phyloP scores from a whole-genome alignment of 2,888 invertebrate genomes.

The Maniola hyperantus region DNA sequence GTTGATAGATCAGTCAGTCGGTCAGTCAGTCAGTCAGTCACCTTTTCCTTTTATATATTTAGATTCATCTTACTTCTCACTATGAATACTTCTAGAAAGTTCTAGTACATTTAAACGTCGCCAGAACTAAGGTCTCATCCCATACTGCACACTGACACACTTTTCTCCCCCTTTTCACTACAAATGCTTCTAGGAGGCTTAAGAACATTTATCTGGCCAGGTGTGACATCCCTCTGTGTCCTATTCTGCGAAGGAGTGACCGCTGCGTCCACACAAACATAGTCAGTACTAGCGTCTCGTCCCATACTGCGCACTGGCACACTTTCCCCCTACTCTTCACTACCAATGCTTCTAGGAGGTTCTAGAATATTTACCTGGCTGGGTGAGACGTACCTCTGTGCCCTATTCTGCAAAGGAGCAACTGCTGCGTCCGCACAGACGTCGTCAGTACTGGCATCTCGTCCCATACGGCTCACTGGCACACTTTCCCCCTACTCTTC shows the following conservation, averaged over 20 bases:
- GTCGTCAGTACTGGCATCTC: constrained; percentile 74
- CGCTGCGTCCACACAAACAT: constrained; percentile 74
- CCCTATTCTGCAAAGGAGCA: constrained; percentile 61
- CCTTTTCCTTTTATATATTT: no score
- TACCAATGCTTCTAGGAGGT: background rate
- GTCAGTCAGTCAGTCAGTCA: no score
- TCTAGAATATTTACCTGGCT: constrained; percentile 55
- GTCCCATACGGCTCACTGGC: constrained; percentile 64
- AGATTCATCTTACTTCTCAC: constrained; percentile 73
- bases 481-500: constrained; percentile 74
- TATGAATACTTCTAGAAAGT: constrained; percentile 73
- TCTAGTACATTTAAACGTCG: no score
- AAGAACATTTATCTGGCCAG: constrained; percentile 56
- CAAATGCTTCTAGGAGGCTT: background rate
- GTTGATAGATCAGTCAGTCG: no score
- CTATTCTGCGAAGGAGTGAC: constrained; percentile 66
- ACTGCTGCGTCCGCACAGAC: constrained; percentile 76
- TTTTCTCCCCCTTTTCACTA: background rate
- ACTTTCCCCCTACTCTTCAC: constrained; percentile 72
- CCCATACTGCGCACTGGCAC: constrained; percentile 72
- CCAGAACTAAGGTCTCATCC: constrained; percentile 37
- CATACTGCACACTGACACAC: background rate
- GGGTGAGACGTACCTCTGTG: constrained; percentile 57
- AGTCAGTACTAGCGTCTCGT: constrained; percentile 71
- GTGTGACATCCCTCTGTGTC: constrained; percentile 55